Evolutionary conservation across 2,888 invertebrate genomes (phyloP), one percentile per base, ranked within the genome.

Genomic region (Drosophila vallismaia): DNA sequence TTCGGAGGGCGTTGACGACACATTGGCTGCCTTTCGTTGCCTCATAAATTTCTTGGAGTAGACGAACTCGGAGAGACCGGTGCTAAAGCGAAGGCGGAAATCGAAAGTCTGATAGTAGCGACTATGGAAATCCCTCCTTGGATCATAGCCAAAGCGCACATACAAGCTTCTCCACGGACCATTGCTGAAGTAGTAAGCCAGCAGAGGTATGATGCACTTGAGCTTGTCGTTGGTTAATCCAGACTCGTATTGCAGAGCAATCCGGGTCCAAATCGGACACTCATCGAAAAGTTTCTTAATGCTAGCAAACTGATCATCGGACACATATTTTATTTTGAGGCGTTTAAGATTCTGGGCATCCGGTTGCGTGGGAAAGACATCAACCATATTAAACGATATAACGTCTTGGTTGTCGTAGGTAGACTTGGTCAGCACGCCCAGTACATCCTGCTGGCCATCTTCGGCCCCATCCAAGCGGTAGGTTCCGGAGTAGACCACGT

Each of bases 101-200:
- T 98, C 98, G 66, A 98, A 92, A 2, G 95, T 95, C 92, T 99
- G 99, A 90, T 97, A 98, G 55, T 94, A 94, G 77, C 97, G 94
- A 1, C 98, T 94, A 1, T 92, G 92, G 4, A 95, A 95, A 73
- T 97, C 95, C 78, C 94, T 95, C 28, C 97, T 93, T 0, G 99
- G 99, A 92, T 99, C 98, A 89, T 97, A 99, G 0, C 98, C 98
- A 86, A 95, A 95, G 79, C 93, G 94, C 0, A 97, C 95, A 97
- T 99, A 99, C 89, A 97, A 94, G 55, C 95, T 94, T 74, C 98
- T 93, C 98, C 98, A 99, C 0, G 98, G 99, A 0, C 99, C 99
- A 71, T 94, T 95, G 56, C 94, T 93, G 91, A 96, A 97, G 89
- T 97, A 97, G 90, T 97, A 96, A 0, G 97, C 97, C 3, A 97